These are phyloP conservation scores for Lasiurus borealis DNA, from an alignment of 2,113 vertebrate genomes.

Conservation along the genomic window DNA sequence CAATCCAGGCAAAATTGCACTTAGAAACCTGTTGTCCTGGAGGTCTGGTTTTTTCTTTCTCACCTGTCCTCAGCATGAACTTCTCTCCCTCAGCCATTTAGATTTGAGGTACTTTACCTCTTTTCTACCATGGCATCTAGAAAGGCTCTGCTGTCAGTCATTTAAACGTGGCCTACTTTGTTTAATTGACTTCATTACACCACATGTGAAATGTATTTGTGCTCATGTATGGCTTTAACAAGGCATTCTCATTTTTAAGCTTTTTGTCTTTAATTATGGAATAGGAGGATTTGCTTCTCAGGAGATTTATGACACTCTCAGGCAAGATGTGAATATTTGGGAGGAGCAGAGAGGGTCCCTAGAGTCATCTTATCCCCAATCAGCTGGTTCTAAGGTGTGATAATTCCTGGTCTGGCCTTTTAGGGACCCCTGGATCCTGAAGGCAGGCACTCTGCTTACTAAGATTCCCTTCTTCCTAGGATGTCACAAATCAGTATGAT, in stretches of 20 bases:
- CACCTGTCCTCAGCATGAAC: too few relatives aligned
- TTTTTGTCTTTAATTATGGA: not conserved
- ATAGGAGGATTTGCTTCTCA: not conserved
- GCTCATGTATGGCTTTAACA: not conserved
- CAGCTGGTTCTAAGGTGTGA: not conserved
- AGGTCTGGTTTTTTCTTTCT: not conserved
- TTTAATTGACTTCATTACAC: not conserved
- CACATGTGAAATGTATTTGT: not conserved
- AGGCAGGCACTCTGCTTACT: not conserved
- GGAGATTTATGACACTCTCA: not conserved
- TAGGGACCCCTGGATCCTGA: not conserved
- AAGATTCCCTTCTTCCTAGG: not conserved
- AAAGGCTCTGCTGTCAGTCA: not conserved
- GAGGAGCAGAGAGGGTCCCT: not conserved
- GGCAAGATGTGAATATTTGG: not conserved
- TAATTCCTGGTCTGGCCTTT: not conserved
- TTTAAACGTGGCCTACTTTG: not conserved
- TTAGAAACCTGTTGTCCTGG: not conserved
- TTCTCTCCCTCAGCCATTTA: not conserved
- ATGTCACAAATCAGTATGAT: not conserved
- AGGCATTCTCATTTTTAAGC: not conserved
- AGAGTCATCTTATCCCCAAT: not conserved
- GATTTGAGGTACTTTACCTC: not conserved
- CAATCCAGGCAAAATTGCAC: not conserved
- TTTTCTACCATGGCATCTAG: not conserved